phyloP scores from a whole-genome alignment of 2,797 vertebrate species.

The Adrianichthys oophorus region DNA sequence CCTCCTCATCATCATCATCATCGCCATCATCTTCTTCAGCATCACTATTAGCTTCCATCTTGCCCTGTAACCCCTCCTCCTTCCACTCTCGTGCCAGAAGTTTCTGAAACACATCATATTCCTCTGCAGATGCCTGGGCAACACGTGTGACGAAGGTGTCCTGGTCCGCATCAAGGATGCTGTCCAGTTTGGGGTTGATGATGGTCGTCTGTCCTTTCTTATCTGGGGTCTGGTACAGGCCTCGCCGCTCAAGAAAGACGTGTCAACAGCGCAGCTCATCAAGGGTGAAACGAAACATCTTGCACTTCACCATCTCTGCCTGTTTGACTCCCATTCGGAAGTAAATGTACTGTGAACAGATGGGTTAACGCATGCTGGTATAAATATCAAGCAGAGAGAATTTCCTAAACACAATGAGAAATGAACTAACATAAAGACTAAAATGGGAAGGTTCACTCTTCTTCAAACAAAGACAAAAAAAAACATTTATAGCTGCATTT shows the following conservation, averaged over 20 bases:
- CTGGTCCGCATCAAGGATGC: constrained; percentile 73
- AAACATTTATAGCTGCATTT: neutral
- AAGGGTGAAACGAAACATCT: constrained; percentile 78
- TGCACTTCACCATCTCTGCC: constrained; percentile 80
- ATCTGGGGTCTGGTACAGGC: constrained; percentile 86
- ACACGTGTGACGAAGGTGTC: constrained; percentile 77
- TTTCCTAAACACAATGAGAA: neutral
- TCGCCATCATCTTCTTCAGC: constrained; percentile 15
- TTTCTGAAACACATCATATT: constrained; percentile 87
- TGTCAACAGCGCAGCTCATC: constrained; percentile 84
- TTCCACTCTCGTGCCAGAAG: constrained; percentile 82
- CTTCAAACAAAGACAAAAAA: neutral
- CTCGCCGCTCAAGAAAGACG: constrained; percentile 88
- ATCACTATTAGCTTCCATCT: constrained; percentile 32
- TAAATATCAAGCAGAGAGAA: neutral
- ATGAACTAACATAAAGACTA: no score
- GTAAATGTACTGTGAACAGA: constrained; percentile 85
- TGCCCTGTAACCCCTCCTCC: constrained; percentile 54
- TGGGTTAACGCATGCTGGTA: neutral
- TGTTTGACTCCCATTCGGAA: constrained; percentile 93
- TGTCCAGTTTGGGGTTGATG: constrained; percentile 83
- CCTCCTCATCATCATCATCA: constrained; percentile 22
- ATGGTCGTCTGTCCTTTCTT: constrained; percentile 87
- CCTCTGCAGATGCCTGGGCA: constrained; percentile 80
- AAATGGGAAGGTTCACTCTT: neutral